A percentile compares a stretch with the other conserved stretches of the same genome.
phyloP scores from a whole-genome alignment of 2,113 vertebrate species.

The Noctilio leporinus region DNA sequence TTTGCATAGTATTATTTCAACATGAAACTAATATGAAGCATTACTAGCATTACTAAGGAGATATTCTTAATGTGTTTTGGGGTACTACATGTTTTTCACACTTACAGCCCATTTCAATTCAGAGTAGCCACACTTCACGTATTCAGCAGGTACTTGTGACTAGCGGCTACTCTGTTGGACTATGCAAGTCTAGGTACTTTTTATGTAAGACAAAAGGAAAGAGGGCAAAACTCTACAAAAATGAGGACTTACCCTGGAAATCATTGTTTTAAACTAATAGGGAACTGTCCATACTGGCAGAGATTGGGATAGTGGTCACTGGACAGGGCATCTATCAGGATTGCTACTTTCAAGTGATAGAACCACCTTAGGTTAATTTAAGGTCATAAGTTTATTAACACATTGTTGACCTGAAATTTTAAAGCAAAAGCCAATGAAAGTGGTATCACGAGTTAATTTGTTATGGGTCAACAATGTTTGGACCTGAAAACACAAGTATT shows the following conservation, averaged over 20 bases:
- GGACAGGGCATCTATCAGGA: neutral
- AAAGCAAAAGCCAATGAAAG: too few species aligned
- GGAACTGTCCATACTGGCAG: neutral
- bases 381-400: too few species aligned
- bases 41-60: neutral
- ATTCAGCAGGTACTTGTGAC: neutral
- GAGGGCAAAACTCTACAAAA: neutral
- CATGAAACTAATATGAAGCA: neutral
- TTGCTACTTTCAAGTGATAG: neutral
- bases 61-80: neutral
- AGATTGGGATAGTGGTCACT: neutral
- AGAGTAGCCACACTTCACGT: neutral
- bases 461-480: too few species aligned
- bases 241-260: neutral
- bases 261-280: neutral
- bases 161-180: neutral
- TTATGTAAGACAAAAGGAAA: neutral
- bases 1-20: constrained; percentile 9
- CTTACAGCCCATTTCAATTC: neutral
- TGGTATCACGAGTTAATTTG: too few species aligned
- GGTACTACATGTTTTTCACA: neutral
- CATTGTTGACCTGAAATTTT: too few species aligned
- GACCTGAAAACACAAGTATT: too few species aligned
- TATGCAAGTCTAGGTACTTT: neutral
- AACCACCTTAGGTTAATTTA: neutral